These are phyloP conservation scores for Lathamus discolor DNA, from an alignment of 2,113 vertebrate species.

Conservation along the genomic window DNA sequence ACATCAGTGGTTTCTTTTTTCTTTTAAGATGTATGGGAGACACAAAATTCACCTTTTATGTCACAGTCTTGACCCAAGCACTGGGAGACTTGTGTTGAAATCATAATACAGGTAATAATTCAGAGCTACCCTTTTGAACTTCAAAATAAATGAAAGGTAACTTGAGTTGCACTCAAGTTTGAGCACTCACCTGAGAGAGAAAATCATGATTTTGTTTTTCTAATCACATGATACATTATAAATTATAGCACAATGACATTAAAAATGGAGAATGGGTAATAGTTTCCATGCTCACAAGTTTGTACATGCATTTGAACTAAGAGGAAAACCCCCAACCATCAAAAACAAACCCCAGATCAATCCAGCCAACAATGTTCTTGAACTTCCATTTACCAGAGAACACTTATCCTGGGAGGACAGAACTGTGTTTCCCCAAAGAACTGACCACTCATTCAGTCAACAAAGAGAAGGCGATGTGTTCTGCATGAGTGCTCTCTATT, in stretches of 20 bases:
- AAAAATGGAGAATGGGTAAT: neutral
- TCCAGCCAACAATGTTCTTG: neutral
- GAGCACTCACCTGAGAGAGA: neutral
- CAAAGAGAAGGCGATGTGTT: neutral
- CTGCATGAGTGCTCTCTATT: neutral
- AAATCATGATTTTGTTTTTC: neutral
- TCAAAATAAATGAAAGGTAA: neutral
- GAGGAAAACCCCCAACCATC: fast-evolving
- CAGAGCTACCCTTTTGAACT: neutral
- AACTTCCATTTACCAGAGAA: neutral
- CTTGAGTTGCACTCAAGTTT: neutral
- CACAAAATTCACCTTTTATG: neutral
- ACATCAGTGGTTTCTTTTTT: neutral
- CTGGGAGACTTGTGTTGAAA: neutral
- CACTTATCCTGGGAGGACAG: neutral
- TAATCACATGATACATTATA: neutral
- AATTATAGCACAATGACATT: neutral
- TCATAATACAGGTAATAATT: neutral
- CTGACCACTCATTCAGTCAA: neutral
- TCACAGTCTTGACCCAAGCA: neutral
- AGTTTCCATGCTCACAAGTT: neutral
- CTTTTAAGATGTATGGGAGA: neutral
- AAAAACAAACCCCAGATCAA: neutral
- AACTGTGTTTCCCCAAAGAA: neutral
- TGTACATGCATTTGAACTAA: neutral